phyloP scores from a whole-genome alignment of 2,113 vertebrate species.

The Mohoua ochrocephala region DNA sequence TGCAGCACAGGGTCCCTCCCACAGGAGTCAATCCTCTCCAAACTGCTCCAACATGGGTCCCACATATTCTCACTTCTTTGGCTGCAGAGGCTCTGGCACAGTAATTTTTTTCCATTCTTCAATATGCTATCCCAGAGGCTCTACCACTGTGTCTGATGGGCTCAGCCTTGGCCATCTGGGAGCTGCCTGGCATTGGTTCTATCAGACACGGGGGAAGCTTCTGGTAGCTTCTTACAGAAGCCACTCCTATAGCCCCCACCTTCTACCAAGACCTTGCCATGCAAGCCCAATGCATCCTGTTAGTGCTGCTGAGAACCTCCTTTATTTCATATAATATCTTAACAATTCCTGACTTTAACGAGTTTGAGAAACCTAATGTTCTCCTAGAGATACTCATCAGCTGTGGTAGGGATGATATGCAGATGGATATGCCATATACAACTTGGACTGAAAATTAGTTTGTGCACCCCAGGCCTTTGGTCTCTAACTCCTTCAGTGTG shows the following conservation, averaged over 20 bases:
- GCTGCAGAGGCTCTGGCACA: not conserved
- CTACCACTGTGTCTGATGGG: accelerated
- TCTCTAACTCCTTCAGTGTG: accelerated
- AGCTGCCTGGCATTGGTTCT: not conserved
- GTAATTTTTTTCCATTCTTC: not conserved
- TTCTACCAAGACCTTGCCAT: not conserved
- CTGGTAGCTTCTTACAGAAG: not conserved
- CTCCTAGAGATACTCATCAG: not conserved
- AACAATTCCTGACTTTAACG: not conserved
- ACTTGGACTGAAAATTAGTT: not conserved
- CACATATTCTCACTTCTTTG: not conserved
- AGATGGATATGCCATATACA: not conserved
- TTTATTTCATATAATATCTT: not conserved
- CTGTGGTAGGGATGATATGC: not conserved
- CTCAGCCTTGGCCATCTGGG: not conserved
- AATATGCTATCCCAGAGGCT: not conserved
- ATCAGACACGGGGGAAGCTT: not conserved
- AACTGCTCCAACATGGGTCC: not conserved
- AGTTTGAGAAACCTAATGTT: not conserved
- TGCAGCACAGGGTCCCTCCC: not conserved
- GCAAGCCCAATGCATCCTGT: not conserved
- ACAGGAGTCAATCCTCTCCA: not conserved
- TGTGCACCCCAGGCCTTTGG: not conserved
- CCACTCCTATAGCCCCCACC: not conserved
- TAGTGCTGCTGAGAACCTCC: not conserved